These are phyloP conservation scores for Geococcyx californianus DNA, from an alignment of 2,113 vertebrate species.

Conservation along the genomic window DNA sequence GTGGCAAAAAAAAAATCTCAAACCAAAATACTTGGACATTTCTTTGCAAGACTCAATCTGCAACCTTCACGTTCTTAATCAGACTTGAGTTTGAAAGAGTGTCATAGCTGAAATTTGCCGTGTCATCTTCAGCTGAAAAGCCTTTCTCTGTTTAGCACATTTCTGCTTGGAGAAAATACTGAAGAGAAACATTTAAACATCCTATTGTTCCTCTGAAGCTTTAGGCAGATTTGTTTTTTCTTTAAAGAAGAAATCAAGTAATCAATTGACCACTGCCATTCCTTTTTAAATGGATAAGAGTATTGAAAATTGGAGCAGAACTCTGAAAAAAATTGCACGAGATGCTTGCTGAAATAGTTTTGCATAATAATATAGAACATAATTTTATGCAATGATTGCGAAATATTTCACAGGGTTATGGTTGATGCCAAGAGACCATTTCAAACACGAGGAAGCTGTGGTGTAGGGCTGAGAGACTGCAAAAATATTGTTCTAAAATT, in stretches of 20 bases:
- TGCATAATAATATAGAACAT: neutral
- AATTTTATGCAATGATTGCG: neutral
- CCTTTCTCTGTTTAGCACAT: neutral
- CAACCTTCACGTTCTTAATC: neutral
- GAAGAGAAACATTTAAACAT: neutral
- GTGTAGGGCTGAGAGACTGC: neutral
- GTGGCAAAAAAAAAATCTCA: neutral
- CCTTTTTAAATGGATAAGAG: neutral
- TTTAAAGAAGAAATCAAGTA: neutral
- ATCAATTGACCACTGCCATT: neutral
- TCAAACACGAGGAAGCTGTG: neutral
- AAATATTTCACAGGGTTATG: neutral
- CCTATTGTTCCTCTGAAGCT: neutral
- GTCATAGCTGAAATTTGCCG: neutral
- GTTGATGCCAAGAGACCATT: neutral
- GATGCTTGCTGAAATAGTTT: neutral
- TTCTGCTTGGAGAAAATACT: neutral
- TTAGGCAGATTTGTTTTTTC: neutral
- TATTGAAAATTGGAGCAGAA: neutral
- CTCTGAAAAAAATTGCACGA: neutral
- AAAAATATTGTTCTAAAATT: neutral
- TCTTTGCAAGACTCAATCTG: neutral
- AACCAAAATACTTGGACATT: rapidly evolving
- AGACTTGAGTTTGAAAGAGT: neutral
- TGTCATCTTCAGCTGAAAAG: neutral